Evolutionary conservation across 2,888 invertebrate genomes (phyloP), one percentile per base, ranked within the genome.

Genomic region (Agelastica alni): DNA sequence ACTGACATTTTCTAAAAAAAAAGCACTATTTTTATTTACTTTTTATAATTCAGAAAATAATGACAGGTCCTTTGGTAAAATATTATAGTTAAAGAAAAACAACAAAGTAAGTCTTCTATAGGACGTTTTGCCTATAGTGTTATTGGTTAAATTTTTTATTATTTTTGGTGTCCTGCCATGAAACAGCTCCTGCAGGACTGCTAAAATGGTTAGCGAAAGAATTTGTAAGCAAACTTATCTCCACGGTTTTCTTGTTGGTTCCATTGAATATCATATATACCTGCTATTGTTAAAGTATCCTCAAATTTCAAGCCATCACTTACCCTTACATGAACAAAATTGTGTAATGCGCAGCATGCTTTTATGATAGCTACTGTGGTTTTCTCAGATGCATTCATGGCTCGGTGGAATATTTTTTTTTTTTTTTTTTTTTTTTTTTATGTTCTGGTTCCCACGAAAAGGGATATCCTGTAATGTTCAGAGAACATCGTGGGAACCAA

Each of bases 271-370:
- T 37, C 26, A 48, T 48, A 22, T 39, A 48, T 10, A 20, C 31
- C 43, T 36, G 31, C 36, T 46, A 52, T 28, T 36, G 30, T 49
- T 49, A 53, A 49, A 49, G 53, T 53, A 41, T 53, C 53, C 41
- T 49, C 48, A 53, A 53, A 53, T 48, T 22, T 39, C 28, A 48
- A 28, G 48, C 48, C 53, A 53, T 53, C 47, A 41, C 53, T 53
- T 49, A 14, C n/a, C n/a, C n/a, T n/a, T n/a, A n/a, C 28, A 26
- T 39, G 37, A 37, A 41, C 48, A 39, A 22, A 48, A 48, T 48
- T 48, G 28, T 48, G 53, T 39, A 47, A 47, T 47, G 37, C 46
- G 20, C 53, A 53, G 31, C 53, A 53, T 30, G 47, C 17, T 47
- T 53, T 45, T 39, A 53, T 47, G 36, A 47, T 39, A 22, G 46